Conservation (phyloP, 2,113 vertebrate species). For the Thunnus maccoyii region DNA sequence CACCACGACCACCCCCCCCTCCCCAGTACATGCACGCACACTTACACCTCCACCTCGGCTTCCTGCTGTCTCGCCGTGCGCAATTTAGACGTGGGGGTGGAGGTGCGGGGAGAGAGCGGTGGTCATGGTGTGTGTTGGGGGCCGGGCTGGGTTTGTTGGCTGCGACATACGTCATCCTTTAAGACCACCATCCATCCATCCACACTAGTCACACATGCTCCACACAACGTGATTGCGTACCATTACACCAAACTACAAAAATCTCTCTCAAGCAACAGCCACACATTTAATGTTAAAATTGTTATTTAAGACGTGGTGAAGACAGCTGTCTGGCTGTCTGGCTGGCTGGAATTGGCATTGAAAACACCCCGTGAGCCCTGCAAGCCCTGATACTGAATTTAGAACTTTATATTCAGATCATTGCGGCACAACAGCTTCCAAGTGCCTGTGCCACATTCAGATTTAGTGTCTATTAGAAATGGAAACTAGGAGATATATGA, state of each 20-base stretch:
- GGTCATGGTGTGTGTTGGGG: conserved; percentile 13
- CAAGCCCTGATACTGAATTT: neutral
- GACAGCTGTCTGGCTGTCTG: neutral
- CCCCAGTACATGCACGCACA: conserved; percentile 8
- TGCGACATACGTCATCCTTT: conserved; percentile 54
- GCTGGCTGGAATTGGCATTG: neutral
- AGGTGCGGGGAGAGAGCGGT: conserved; percentile 8
- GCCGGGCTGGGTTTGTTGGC: conserved; percentile 12
- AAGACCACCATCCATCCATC: conserved; percentile 18
- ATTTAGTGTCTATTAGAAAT: neutral
- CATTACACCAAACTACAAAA: neutral
- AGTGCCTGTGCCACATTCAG: neutral
- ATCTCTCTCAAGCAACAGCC: neutral
- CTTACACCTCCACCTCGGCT: conserved; percentile 60
- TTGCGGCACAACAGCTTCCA: neutral
- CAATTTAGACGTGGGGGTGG: conserved; percentile 54
- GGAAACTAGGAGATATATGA: neutral
- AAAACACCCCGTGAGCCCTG: neutral
- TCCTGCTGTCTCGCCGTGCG: conserved; percentile 77
- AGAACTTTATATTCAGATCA: neutral
- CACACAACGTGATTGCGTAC: conserved; percentile 11
- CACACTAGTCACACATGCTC: conserved; percentile 17
- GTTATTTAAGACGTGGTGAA: conserved; percentile 7
- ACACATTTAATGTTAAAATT: neutral
- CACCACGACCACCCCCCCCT: neutral